Base-by-base conservation (phyloP, 2,113 vertebrate species). In the Holacanthus passer region DNA sequence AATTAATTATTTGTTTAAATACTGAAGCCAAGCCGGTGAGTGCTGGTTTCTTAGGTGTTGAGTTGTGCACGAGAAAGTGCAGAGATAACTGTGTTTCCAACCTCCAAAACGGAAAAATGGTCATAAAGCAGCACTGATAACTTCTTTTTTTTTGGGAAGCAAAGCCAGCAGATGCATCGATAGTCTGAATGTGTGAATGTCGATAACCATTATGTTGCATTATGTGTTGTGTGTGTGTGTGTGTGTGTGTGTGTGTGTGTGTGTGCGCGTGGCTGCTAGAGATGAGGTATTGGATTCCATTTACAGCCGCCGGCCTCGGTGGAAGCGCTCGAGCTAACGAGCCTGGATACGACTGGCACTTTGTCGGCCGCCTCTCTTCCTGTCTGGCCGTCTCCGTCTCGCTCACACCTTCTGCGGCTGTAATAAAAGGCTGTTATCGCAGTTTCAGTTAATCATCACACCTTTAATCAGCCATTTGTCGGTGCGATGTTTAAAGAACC, bases 291-390 rank as follows among this genome's bases (percentile, higher is more conserved):
- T 81, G 80, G 43, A 79, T 77, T 88, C 60, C 29, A 56, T 71
- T 89, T 39, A 83, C 52, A 65, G 35, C 22, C 9, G 45, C 56
- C 24, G 31, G 47, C 12, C 69, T 77, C 67, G 12, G 48, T 11
- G 67, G 50, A 62, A 32, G 43, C 60, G 79, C 52, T 79, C 32
- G 55, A 86, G 43, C 60, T 81, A 58, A 81, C 37, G 60, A 86
- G 59, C 43, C 56, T 73, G 29, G 41, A 47, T 63, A 22, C 59
- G n/a, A n/a, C n/a, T n/a, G n/a, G 47, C 39, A n/a, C 5, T 13
- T 50, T 32, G 4, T 45, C 55, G 41, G n/a, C n/a, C 55, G 16
- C 2, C 13, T 43, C 11, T 31, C 10, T 24, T 3, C 64, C 31
- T 60, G 8, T 19, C 37, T 24, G 17, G 10, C 55, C n/a, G 62